Evolutionary conservation across 2,113 vertebrate species (phyloP).

Genomic region (Piaya cayana): DNA sequence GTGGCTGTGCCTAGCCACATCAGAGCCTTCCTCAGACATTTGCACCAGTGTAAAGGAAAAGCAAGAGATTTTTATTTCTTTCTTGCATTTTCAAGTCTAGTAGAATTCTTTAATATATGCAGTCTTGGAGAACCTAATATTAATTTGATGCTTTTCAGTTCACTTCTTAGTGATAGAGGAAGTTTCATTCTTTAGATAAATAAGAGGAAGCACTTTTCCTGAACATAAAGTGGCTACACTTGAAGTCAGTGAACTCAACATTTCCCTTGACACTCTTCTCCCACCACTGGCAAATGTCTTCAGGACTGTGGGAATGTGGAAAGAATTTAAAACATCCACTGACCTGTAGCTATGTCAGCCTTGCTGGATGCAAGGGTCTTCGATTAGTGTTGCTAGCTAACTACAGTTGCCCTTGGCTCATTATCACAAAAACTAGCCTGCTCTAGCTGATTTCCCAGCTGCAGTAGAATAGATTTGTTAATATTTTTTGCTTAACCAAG

Average conservation of each 20-base stretch:
- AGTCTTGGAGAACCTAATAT: neutral
- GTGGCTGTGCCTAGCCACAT: accelerated
- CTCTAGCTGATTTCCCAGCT: neutral
- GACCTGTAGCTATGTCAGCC: neutral
- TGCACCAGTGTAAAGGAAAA: neutral
- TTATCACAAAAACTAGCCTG: neutral
- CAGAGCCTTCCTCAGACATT: neutral
- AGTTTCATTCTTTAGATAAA: neutral
- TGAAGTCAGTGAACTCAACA: neutral
- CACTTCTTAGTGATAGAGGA: neutral
- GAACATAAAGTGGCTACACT: neutral
- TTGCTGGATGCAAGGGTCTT: neutral
- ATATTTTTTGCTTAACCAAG: constrained; percentile 26
- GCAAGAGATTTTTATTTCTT: neutral
- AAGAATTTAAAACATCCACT: neutral
- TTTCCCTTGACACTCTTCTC: neutral
- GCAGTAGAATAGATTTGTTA: neutral
- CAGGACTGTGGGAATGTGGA: neutral
- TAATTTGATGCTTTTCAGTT: neutral
- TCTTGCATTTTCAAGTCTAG: neutral
- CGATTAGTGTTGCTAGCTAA: neutral
- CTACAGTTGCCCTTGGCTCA: neutral
- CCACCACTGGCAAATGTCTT: neutral
- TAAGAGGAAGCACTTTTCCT: neutral
- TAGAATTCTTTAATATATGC: neutral